Base-by-base conservation (phyloP, 2,113 vertebrate species). In the Corythornis cristatus region DNA sequence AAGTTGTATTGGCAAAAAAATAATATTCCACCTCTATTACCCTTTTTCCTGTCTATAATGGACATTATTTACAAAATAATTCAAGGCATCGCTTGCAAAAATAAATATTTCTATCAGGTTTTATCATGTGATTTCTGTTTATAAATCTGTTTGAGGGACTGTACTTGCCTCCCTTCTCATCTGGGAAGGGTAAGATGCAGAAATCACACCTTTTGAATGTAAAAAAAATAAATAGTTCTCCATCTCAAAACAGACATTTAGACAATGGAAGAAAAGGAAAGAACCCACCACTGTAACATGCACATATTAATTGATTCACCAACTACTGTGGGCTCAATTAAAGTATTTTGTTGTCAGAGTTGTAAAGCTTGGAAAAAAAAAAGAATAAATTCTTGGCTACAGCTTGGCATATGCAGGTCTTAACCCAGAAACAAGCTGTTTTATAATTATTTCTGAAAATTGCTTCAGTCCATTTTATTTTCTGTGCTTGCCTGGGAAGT, bases 401-500 rank as follows among this genome's bases (percentile, higher is more conserved):
- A 96, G 91, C 89, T 96, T 92, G 82, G 85, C 91, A 96, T 95
- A 94, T 80, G 87, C 68, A 93, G 95, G 93, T 96, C 96, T 93
- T 95, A 95, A 96, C 94, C 95, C 89, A 96, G 91, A 90, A 96
- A 83, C 91, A 96, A 95, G 85, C 91, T 95, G 95, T 91, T 96
- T 95, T 96, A 93, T 91, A 96, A 96, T 96, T 96, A 96, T 96
- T 95, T 94, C 90, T 95, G 94, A 94, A 89, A 93, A 95, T 91
- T 93, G 60, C 87, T 96, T 92, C 91, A 93, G 95, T 93, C 94
- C 95, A 94, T 96, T 96, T 95, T 83, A 86, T 95, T 93, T 95
- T 92, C 89, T 89, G 68, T 94, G 68, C 89, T 89, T 88, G 95
- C 93, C 57, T 89, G 56, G 61, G 60, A 95, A 96, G 94, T 96